Percentiles rank a stretch among this genome's conserved stretches.
These are phyloP conservation scores for human DNA, from an alignment of 2,113 vertebrate genomes.

Conservation along the genomic window DNA sequence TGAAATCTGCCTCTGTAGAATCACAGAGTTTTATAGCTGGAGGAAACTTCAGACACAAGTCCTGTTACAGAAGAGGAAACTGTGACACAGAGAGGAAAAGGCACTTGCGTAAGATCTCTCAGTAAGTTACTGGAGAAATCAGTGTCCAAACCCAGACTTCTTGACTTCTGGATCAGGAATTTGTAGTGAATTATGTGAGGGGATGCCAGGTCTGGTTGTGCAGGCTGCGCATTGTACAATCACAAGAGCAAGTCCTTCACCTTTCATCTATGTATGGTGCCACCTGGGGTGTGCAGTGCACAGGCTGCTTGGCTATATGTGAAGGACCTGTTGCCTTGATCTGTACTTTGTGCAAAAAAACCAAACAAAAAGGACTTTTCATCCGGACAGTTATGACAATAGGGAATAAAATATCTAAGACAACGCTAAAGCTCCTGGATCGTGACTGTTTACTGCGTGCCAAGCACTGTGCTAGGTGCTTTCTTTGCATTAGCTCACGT, in stretches of 20 bases:
- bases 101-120: background rate
- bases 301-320: background rate
- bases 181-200: background rate
- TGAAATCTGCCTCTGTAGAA: background rate
- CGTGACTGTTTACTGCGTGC: background rate
- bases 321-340: background rate
- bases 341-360: background rate
- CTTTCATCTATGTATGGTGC: accelerated
- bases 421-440: accelerated
- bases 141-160: background rate
- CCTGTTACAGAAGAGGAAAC: background rate
- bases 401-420: background rate
- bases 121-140: background rate
- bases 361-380: background rate
- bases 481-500: background rate
- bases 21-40: background rate
- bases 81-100: background rate
- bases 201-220: background rate
- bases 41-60: background rate
- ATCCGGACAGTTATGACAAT: background rate
- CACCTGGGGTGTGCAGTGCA: background rate
- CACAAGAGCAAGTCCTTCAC: background rate
- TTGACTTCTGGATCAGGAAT: background rate
- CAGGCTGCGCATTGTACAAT: background rate
- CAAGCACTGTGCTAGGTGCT: background rate